These are phyloP conservation scores for Iphiclides podalirius DNA, from an alignment of 2,888 invertebrate species.

Conservation along the genomic window DNA sequence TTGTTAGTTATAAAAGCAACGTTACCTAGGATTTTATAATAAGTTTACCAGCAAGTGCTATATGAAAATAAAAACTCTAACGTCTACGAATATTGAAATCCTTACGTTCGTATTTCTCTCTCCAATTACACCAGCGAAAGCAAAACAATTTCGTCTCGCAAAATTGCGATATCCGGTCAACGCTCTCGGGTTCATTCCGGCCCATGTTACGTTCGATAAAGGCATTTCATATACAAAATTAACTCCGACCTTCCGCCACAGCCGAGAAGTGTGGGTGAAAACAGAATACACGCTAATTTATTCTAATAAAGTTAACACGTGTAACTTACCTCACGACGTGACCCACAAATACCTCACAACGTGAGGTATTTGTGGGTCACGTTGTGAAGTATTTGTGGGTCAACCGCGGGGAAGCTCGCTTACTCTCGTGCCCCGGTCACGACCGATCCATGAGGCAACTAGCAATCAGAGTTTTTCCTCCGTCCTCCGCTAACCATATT, in stretches of 20 bases:
- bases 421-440: slow-evolving; percentile 41
- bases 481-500: slow-evolving; percentile 26
- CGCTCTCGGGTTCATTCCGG: slow-evolving; percentile 40
- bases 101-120: neutral
- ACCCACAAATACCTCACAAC: slow-evolving; percentile 1
- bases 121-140: neutral
- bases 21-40: too few relatives aligned
- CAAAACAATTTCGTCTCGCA: slow-evolving; percentile 17
- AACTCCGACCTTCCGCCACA: slow-evolving; percentile 46
- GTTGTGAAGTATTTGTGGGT: slow-evolving; percentile 11
- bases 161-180: slow-evolving; percentile 48
- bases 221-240: slow-evolving; percentile 50
- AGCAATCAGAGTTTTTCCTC: slow-evolving; percentile 36
- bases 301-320: neutral
- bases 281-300: slow-evolving; percentile 15
- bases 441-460: slow-evolving; percentile 41
- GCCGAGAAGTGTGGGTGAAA: slow-evolving; percentile 37
- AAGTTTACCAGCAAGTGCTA: too few relatives aligned
- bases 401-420: slow-evolving; percentile 30
- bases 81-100: neutral
- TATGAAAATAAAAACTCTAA: neutral
- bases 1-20: too few relatives aligned
- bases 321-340: too few relatives aligned
- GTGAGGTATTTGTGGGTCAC: slow-evolving; percentile 13
- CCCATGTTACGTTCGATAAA: slow-evolving; percentile 43